Conservation (phyloP, 2,113 vertebrate genomes). For the Melanerpes aurifrons region DNA sequence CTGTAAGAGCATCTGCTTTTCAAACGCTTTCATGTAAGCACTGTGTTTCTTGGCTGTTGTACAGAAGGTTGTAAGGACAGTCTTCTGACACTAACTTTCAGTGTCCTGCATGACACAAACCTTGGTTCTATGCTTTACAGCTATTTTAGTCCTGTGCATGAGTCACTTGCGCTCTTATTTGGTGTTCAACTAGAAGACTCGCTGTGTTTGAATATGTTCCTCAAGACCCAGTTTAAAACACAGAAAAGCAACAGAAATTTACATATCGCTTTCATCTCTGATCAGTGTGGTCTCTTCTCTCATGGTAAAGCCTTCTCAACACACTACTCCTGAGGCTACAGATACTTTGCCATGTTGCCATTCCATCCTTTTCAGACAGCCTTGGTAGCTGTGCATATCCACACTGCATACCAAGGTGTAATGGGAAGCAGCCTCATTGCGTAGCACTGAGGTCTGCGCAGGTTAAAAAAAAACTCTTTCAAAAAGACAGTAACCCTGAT, state of each 20-base stretch:
- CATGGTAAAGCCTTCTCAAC: not conserved
- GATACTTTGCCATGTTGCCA: not conserved
- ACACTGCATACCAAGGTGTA: not conserved
- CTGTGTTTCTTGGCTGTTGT: not conserved
- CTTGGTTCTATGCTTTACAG: not conserved
- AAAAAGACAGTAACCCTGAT: conserved; percentile 22
- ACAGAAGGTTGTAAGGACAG: not conserved
- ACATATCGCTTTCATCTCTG: not conserved
- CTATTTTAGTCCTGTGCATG: not conserved
- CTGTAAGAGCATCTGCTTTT: conserved; percentile 11
- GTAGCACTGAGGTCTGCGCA: conserved; percentile 9
- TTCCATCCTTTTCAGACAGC: not conserved
- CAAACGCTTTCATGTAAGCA: not conserved
- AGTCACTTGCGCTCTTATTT: not conserved
- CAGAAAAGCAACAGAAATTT: not conserved
- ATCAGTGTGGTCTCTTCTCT: not conserved
- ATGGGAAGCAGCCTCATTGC: not conserved
- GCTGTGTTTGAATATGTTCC: not conserved
- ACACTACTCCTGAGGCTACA: not conserved
- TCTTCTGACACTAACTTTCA: not conserved
- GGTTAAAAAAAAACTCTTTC: not conserved
- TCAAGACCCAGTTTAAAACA: not conserved
- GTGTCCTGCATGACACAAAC: not conserved
- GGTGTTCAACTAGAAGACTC: not conserved
- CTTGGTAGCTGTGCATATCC: not conserved